Conservation (phyloP, 2,113 vertebrate species). For the Siphamia tubifer region DNA sequence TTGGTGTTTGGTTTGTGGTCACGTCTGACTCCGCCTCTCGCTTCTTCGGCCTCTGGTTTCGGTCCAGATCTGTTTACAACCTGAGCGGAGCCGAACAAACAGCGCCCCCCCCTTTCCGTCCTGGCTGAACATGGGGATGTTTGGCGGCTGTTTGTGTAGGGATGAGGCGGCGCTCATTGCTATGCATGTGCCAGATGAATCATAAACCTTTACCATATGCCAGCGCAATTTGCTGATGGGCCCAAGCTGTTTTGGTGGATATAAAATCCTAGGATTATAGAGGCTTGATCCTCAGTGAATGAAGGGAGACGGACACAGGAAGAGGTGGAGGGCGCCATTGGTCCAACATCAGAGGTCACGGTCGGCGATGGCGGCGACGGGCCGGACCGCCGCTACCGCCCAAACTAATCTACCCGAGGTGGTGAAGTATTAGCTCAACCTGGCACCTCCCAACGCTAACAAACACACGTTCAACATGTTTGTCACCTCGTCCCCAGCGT, state of each 20-base stretch:
- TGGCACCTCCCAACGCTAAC: constrained; percentile 37
- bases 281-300: constrained; percentile 86
- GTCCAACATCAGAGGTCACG: too few relatives aligned
- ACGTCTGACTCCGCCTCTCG: too few relatives aligned
- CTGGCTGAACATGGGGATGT: constrained; percentile 77
- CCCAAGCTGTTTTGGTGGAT: constrained; percentile 99
- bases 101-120: constrained; percentile 61
- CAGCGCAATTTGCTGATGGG: constrained; percentile 98
- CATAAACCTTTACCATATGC: constrained; percentile 99
- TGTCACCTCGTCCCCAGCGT: constrained; percentile 55
- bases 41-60: too few relatives aligned
- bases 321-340: too few relatives aligned
- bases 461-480: constrained; percentile 73
- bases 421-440: constrained; percentile 37
- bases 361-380: too few relatives aligned
- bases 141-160: constrained; percentile 85
- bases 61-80: constrained; percentile 65
- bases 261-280: constrained; percentile 94
- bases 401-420: constrained; percentile 31
- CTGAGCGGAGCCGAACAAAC: constrained; percentile 67
- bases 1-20: too few relatives aligned
- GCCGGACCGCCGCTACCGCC: too few relatives aligned
- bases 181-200: constrained; percentile 95
- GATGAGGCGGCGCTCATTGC: constrained; percentile 88
- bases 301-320: constrained; percentile 47